Evolutionary conservation across 2,888 invertebrate species (phyloP).

Genomic region (Itoplectis maculator): DNA sequence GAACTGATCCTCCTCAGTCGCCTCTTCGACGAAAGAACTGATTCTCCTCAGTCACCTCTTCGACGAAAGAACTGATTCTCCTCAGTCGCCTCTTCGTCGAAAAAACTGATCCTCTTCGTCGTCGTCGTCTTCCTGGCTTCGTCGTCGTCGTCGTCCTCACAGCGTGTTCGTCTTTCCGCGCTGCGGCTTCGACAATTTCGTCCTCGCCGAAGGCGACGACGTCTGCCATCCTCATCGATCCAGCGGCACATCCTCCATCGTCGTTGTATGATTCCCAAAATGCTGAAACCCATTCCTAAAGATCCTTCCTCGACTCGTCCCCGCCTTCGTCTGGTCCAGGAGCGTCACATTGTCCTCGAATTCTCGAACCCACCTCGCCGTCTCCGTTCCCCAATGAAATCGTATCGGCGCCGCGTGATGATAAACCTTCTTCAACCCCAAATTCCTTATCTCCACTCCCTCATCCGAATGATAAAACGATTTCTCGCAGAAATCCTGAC

Average conservation of each 20-base stretch:
- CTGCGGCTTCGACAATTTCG: too few species aligned
- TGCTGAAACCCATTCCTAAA: conserved; percentile 85
- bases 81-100: too few species aligned
- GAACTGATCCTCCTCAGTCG: too few species aligned
- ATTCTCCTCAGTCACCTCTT: too few species aligned
- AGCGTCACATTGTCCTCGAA: conserved; percentile 81
- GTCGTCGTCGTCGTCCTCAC: too few species aligned
- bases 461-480: conserved; percentile 86
- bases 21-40: too few species aligned
- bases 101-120: too few species aligned
- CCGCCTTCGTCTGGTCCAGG: conserved; percentile 78
- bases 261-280: conserved; percentile 75
- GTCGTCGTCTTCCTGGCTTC: too few species aligned
- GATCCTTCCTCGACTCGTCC: conserved; percentile 80
- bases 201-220: conserved; percentile 7
- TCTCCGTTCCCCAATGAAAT: conserved; percentile 81
- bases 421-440: conserved; percentile 78
- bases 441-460: conserved; percentile 76
- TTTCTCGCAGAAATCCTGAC: conserved; percentile 86
- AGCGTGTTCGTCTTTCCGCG: conserved; percentile 10
- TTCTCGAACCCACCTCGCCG: conserved; percentile 80
- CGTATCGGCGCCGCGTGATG: conserved; percentile 78
- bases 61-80: too few species aligned
- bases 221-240: conserved; percentile 77
- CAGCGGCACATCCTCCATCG: conserved; percentile 77